A percentile compares a stretch with the other conserved stretches of the same genome.
These are phyloP conservation scores for Campylorhamphus procurvoides DNA, from an alignment of 2,113 vertebrate genomes.

Conservation along the genomic window DNA sequence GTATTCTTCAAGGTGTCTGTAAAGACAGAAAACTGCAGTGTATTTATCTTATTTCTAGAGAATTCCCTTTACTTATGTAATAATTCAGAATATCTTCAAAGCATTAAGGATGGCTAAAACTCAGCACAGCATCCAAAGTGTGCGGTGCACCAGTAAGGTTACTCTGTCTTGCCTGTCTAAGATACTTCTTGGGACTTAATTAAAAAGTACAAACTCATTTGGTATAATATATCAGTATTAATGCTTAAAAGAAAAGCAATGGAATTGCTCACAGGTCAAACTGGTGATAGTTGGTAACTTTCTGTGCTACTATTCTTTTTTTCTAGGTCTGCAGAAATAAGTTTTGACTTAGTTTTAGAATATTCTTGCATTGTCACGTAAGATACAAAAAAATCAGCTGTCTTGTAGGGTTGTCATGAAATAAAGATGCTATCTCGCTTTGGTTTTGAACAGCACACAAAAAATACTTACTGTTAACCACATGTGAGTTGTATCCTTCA, in stretches of 20 bases:
- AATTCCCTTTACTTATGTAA: neutral
- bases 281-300: neutral
- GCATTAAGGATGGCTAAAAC: conserved; percentile 71
- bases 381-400: neutral
- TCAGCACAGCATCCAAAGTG: neutral
- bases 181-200: neutral
- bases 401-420: neutral
- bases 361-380: neutral
- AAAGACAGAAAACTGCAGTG: neutral
- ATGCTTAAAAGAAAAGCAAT: neutral
- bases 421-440: neutral
- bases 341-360: neutral
- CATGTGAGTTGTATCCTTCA: neutral
- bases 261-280: neutral
- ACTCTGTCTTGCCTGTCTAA: conserved; percentile 44
- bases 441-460: neutral
- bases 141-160: conserved; percentile 47
- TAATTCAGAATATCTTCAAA: neutral
- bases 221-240: conserved; percentile 37
- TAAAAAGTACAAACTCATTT: conserved; percentile 28
- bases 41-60: neutral
- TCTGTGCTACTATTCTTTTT: neutral
- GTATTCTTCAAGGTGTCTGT: neutral
- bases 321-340: neutral
- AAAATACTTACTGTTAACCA: neutral